Evolutionary conservation across 2,797 vertebrate genomes (phyloP).

Genomic region (Platalea minor): DNA sequence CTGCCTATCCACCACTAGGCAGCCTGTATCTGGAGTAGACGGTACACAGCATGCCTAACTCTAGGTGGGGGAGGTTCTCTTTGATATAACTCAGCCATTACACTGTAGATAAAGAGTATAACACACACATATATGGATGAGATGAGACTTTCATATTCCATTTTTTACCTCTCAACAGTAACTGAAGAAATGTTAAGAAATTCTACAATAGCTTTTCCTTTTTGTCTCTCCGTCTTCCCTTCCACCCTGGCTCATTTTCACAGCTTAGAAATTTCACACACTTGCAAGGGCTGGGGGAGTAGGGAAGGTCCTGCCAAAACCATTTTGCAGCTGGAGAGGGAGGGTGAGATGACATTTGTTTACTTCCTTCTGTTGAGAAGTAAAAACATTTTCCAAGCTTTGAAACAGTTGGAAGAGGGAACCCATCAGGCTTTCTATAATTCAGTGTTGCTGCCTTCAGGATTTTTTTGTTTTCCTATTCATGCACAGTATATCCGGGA

Average conservation of each 20-base stretch:
- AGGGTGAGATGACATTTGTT: conserved; percentile 59
- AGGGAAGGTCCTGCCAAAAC: conserved; percentile 57
- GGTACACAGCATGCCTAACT: background rate
- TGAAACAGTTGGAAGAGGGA: conserved; percentile 30
- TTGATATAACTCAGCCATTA: conserved; percentile 31
- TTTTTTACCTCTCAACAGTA: background rate
- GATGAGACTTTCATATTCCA: background rate
- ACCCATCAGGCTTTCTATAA: background rate
- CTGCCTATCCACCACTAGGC: background rate
- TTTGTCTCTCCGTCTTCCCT: conserved; percentile 34
- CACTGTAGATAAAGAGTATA: background rate
- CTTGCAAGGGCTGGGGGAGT: conserved; percentile 46
- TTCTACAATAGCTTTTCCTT: conserved; percentile 23
- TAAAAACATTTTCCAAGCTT: conserved; percentile 36
- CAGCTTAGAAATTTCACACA: conserved; percentile 63
- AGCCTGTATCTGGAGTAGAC: background rate
- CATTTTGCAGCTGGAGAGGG: conserved; percentile 61
- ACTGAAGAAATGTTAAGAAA: background rate
- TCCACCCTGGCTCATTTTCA: conserved; percentile 50
- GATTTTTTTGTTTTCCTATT: background rate
- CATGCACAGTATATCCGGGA: background rate
- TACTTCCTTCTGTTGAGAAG: conserved; percentile 54
- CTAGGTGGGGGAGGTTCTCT: background rate
- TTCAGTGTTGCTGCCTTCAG: background rate
- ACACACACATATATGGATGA: background rate